Evolutionary conservation across 2,888 invertebrate genomes (phyloP), one percentile per base, ranked within the genome.

Genomic region (Apotomis capreana): DNA sequence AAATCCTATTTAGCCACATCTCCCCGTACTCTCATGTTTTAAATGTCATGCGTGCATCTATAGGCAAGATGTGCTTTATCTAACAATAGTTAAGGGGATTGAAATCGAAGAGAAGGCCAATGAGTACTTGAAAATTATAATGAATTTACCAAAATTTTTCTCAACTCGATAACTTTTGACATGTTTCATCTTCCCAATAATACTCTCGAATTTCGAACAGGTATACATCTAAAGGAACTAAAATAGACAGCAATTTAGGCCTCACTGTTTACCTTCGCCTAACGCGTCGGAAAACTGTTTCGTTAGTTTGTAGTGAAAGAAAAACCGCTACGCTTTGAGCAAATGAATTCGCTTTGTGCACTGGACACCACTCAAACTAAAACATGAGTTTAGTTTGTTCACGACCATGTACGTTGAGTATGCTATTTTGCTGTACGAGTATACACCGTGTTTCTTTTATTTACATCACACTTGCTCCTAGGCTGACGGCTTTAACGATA

Each of bases 251-350:
- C 62, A 71, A 55, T 61, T 67, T 61, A 55, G 67, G 70, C 67
- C 40, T 60, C 49, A 5, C 6, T 71, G 68, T 62, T 62, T 71
- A 71, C 67, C 54, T 51, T 67, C 44, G 13, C 57, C 62, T 44
- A 52, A 44, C 62, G 13, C n/a, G 52, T 26, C n/a, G 51, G 55
- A 46, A 71, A 67, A 61, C 55, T 62, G 61, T 67, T 71, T 68
- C 15, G 52, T 62, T 51, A 26, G 72, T 68, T 63, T 51, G 36
- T 26, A 63, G 68, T 61, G 60, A 59, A 64, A 65, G 69, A 72
- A 74, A 74, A 74, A 75, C 75, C 74, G 44, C 75, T 60, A 67
- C 51, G 70, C 67, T 74, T 68, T 74, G 69, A 75, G 64, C 54
- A 68, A 69, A 71, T 62, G 71, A 73, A 70, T 69, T 71, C 72